phyloP scores from a whole-genome alignment of 2,113 vertebrate genomes.

The Lampris megalopsis region DNA sequence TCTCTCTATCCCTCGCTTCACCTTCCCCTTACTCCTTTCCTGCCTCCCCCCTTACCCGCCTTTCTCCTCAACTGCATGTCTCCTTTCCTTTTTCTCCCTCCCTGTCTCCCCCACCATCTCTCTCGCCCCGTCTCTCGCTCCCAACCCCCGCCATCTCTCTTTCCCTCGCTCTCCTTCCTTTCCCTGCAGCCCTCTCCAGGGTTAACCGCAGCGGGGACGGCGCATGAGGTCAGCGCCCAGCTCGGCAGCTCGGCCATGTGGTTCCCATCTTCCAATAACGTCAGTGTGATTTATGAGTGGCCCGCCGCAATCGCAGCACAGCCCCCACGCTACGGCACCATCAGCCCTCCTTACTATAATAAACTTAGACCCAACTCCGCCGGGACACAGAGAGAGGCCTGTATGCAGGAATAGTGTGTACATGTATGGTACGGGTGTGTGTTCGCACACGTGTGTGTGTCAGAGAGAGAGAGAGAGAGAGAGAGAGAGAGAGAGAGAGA shows the following conservation, averaged over 20 bases:
- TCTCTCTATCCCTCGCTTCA: background rate
- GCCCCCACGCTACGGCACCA: slow-evolving; percentile 64
- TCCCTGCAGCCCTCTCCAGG: slow-evolving; percentile 50
- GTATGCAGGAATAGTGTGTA: slow-evolving; percentile 7
- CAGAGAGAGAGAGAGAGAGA: background rate
- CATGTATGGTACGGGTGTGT: background rate
- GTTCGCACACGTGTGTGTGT: background rate
- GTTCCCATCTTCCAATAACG: slow-evolving; percentile 84
- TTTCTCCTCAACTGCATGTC: slow-evolving; percentile 31
- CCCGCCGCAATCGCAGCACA: slow-evolving; percentile 65
- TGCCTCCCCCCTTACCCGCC: background rate
- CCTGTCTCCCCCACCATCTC: slow-evolving; percentile 3
- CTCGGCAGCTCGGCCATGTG: slow-evolving; percentile 75
- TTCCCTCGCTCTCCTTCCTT: slow-evolving; percentile 4
- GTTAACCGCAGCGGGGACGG: slow-evolving; percentile 78
- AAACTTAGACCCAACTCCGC: slow-evolving; percentile 68
- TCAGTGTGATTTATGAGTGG: slow-evolving; percentile 85
- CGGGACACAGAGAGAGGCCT: slow-evolving; percentile 51
- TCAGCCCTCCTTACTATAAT: slow-evolving; percentile 77
- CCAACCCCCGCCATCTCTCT: background rate
- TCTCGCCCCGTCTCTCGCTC: slow-evolving; percentile 7
- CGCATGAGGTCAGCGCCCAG: slow-evolving; percentile 80
- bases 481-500: too few species aligned
- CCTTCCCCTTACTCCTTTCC: background rate
- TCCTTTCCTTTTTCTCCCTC: background rate